phyloP scores from a whole-genome alignment of 2,888 invertebrate species.

The Trilocha varians region DNA sequence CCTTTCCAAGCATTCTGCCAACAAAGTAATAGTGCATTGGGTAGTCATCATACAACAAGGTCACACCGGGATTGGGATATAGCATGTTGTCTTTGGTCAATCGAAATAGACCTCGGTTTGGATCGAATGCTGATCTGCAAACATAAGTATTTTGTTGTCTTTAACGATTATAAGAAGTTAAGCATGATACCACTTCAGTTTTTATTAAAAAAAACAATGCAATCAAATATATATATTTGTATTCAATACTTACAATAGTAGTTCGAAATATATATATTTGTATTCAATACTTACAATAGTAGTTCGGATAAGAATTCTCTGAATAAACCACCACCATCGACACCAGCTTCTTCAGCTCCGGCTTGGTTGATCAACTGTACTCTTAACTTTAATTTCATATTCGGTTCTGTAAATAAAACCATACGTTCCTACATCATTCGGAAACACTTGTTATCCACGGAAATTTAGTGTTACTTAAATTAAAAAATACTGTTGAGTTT shows the following conservation, averaged over 20 bases:
- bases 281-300: constrained; percentile 73
- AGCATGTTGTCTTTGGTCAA: constrained; percentile 93
- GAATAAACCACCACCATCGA: constrained; percentile 98
- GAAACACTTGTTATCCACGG: too few relatives aligned
- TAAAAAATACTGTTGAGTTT: background rate
- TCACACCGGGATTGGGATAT: constrained; percentile 96
- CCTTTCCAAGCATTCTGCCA: constrained; percentile 94
- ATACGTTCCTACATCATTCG: too few relatives aligned
- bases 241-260: constrained; percentile 77
- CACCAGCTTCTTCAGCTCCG: constrained; percentile 95
- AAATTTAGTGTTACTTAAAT: too few relatives aligned
- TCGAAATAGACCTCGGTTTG: constrained; percentile 93
- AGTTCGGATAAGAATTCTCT: constrained; percentile 96
- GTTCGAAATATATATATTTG: constrained; percentile 62
- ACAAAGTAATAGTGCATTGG: constrained; percentile 94
- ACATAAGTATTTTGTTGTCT: background rate
- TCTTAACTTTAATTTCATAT: constrained; percentile 87
- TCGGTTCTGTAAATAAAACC: constrained; percentile 77
- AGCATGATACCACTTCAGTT: too few relatives aligned
- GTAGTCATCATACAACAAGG: constrained; percentile 88
- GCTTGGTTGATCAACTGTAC: constrained; percentile 92
- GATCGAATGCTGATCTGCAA: constrained; percentile 89
- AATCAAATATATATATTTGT: background rate
- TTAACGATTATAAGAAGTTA: too few relatives aligned
- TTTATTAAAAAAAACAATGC: too few relatives aligned